Evolutionary conservation across 1,140 invertebrate species (phyloP).

Genomic region (Atta cephalotes): DNA sequence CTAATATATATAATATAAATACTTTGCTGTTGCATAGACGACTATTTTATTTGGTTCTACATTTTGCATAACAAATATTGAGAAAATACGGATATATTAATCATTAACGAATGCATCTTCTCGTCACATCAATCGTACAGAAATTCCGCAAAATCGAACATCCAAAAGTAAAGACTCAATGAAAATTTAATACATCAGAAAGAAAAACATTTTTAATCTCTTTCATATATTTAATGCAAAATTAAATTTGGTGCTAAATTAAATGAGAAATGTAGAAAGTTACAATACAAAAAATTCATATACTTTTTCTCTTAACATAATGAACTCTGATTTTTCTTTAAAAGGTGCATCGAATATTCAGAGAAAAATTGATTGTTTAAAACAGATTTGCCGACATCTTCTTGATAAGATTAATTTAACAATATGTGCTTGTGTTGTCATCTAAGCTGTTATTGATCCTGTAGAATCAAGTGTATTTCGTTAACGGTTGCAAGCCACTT

Average conservation of each 20-base stretch:
- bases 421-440: background rate
- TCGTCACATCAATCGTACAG: background rate
- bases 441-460: conserved; percentile 31
- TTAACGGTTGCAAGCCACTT: background rate
- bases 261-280: background rate
- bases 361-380: background rate
- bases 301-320: background rate
- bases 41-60: conserved; percentile 8
- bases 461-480: conserved; percentile 30
- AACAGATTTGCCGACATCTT: background rate
- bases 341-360: background rate
- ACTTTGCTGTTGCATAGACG: conserved; percentile 1
- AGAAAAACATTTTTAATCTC: background rate
- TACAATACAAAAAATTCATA: background rate
- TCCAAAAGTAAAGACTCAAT: background rate
- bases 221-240: background rate
- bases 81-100: background rate
- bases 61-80: background rate
- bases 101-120: background rate
- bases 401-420: conserved; percentile 30
- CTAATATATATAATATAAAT: background rate
- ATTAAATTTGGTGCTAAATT: background rate
- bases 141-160: background rate
- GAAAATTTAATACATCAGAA: background rate
- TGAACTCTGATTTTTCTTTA: background rate